Percentiles rank a stretch among this genome's conserved stretches.
Conservation (phyloP, 35 echinoderm and acorn worm genomes). For the Anneissia japonica region DNA sequence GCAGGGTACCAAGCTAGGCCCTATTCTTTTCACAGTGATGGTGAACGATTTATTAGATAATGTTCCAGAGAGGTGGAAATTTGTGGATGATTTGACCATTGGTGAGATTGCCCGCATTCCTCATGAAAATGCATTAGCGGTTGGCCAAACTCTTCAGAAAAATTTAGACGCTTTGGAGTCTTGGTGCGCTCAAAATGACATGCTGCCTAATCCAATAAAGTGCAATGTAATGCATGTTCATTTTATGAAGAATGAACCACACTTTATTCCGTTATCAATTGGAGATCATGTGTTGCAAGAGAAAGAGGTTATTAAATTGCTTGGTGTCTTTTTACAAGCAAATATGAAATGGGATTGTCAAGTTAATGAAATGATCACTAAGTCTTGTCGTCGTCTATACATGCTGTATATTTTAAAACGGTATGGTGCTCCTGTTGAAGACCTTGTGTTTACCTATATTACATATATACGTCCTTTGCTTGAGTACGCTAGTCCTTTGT, state of each 20-base stretch:
- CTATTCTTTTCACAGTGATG: not conserved
- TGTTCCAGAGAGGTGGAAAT: constrained; percentile 8
- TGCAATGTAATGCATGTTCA: not conserved
- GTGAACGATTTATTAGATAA: not conserved
- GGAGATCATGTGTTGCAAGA: not conserved
- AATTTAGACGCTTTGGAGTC: not conserved
- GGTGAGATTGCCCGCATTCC: not conserved
- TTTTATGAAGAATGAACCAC: not conserved
- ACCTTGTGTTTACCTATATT: not conserved
- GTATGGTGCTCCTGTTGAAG: not conserved
- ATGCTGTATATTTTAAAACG: not conserved
- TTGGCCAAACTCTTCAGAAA: not conserved
- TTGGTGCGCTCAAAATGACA: constrained; percentile 1
- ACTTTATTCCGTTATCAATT: not conserved
- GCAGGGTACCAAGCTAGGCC: not conserved
- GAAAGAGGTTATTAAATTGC: not conserved
- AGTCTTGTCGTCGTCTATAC: no score
- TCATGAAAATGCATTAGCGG: no score
- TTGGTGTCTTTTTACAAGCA: constrained; percentile 3
- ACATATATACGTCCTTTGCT: not conserved
- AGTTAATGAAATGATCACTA: no score
- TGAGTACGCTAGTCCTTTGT: not conserved
- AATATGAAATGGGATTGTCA: no score
- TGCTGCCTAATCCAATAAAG: constrained; percentile 4
- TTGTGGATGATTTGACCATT: not conserved